phyloP scores from a whole-genome alignment of 2,888 invertebrate species.

The Luffia ferchaultella region DNA sequence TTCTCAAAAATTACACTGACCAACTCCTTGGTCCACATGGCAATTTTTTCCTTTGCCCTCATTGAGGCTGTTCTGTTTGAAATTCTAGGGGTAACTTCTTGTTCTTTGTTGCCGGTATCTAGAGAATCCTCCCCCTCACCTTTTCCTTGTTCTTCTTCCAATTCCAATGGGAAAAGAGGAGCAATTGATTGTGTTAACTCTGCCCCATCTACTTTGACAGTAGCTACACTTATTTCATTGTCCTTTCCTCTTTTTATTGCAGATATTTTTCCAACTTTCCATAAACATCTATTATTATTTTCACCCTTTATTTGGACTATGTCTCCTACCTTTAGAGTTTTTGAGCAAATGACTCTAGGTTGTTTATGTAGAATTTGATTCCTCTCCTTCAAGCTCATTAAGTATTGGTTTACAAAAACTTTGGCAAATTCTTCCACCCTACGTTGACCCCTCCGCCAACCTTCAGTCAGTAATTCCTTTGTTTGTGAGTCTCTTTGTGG shows the following conservation, averaged over 20 bases:
- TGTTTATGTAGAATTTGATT: constrained; percentile 2
- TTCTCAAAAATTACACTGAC: no score
- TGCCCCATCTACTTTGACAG: constrained; percentile 3
- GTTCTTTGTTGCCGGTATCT: no score
- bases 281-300: constrained; percentile 1
- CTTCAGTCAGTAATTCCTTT: neutral
- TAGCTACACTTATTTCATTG: no score
- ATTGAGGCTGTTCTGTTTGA: no score
- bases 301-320: constrained; percentile 10
- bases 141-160: neutral
- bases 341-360: neutral
- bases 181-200: constrained; percentile 3
- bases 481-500: neutral
- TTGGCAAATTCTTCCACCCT: neutral
- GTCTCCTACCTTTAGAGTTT: constrained; percentile 3
- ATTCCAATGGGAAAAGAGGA: constrained; percentile 4
- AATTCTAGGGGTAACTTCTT: no score
- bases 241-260: neutral
- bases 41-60: no score
- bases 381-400: constrained; percentile 7
- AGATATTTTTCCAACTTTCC: constrained; percentile 5
- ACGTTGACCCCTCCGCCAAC: neutral
- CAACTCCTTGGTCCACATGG: no score
- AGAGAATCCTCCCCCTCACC: no score
- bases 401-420: constrained; percentile 7